Evolutionary conservation across 2,888 invertebrate genomes (phyloP).

Genomic region (Glaucopsyche alexis): DNA sequence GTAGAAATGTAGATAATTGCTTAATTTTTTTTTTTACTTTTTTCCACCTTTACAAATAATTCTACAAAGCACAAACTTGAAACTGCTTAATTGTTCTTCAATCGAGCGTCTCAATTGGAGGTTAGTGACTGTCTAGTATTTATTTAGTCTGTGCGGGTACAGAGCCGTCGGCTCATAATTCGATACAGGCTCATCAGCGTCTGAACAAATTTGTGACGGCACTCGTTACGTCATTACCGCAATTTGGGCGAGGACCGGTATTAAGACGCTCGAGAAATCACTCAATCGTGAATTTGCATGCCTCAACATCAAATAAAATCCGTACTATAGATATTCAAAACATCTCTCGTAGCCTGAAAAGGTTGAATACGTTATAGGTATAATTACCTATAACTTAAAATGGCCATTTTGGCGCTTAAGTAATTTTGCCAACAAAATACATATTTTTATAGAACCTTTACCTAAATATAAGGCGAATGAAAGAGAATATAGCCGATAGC

Average conservation of each 20-base stretch:
- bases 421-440: no score
- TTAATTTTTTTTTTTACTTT: not conserved
- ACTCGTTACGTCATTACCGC: constrained; percentile 41
- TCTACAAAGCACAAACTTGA: not conserved
- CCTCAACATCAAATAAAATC: constrained; percentile 24
- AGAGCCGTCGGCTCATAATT: constrained; percentile 44
- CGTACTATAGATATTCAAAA: not conserved
- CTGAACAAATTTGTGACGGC: constrained; percentile 41
- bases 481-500: no score
- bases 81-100: not conserved
- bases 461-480: no score
- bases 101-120: not conserved
- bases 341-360: not conserved
- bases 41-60: not conserved
- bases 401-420: no score
- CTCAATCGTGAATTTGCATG: constrained; percentile 28
- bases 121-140: constrained; percentile 28
- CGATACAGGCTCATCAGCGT: constrained; percentile 58
- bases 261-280: constrained; percentile 27
- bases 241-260: constrained; percentile 33
- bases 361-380: no score
- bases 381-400: not conserved
- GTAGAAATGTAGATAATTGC: no score
- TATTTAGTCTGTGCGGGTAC: constrained; percentile 33
- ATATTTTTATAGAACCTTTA: no score